These are phyloP conservation scores for Trichopria drosophilae DNA, from an alignment of 2,888 invertebrate species.

Conservation along the genomic window DNA sequence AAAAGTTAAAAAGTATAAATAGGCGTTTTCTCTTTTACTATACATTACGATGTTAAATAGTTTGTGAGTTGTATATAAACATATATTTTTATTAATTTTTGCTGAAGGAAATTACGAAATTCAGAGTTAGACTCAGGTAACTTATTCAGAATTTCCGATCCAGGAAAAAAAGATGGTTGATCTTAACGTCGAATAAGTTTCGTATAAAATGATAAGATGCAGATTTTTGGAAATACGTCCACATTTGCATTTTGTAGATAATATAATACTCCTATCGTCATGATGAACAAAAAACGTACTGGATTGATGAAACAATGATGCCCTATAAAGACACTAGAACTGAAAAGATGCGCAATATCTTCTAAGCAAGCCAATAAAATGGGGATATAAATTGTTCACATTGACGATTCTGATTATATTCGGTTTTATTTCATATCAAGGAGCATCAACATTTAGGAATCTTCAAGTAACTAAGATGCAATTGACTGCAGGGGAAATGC, in stretches of 20 bases:
- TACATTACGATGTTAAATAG: too few relatives aligned
- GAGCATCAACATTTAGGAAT: conserved; percentile 3
- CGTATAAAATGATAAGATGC: not conserved
- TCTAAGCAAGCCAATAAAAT: conserved; percentile 3
- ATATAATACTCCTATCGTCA: not conserved
- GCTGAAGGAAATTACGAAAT: too few relatives aligned
- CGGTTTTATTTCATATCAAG: not conserved
- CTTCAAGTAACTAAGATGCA: conserved; percentile 5
- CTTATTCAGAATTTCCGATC: not conserved
- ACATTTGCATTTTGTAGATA: conserved; percentile 10
- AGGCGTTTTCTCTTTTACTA: too few relatives aligned
- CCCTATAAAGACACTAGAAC: not conserved
- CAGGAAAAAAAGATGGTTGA: not conserved
- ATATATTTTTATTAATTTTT: too few relatives aligned
- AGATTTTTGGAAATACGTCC: conserved; percentile 3
- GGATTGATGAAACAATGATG: conserved; percentile 11
- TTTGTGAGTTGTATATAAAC: too few relatives aligned
- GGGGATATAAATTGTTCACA: conserved; percentile 9
- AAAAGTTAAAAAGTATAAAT: too few relatives aligned
- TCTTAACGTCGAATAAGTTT: not conserved
- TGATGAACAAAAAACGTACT: not conserved
- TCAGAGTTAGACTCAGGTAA: not conserved
- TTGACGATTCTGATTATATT: not conserved
- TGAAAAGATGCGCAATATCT: conserved; percentile 6
- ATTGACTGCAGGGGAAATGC: conserved; percentile 1